Conservation (phyloP, 2,888 invertebrate species). For the Gymnocheta viridis region DNA sequence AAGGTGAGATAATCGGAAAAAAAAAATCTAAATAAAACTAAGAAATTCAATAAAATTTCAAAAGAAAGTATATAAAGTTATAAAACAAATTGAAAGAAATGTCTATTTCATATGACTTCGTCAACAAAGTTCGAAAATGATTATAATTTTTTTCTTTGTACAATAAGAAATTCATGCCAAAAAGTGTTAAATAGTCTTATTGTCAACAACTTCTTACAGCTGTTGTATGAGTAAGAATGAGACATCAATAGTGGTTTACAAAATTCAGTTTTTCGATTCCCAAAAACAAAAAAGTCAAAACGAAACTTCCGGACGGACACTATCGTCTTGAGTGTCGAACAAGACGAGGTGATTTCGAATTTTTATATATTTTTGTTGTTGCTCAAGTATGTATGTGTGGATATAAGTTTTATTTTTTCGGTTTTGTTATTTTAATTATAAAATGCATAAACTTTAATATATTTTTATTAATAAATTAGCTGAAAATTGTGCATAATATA, state of each 20-base stretch:
- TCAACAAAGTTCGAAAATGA: slow-evolving; percentile 61
- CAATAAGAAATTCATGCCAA: slow-evolving; percentile 51
- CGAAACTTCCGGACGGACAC: slow-evolving; percentile 64
- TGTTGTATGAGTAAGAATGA: slow-evolving; percentile 44
- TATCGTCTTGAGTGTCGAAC: slow-evolving; percentile 54
- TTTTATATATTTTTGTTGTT: slow-evolving; percentile 41
- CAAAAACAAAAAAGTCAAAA: slow-evolving; percentile 48
- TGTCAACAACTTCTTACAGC: slow-evolving; percentile 49
- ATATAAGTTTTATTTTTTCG: neutral
- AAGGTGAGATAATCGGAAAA: slow-evolving; percentile 57
- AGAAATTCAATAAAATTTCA: neutral
- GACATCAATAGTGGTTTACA: slow-evolving; percentile 31
- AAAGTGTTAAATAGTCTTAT: slow-evolving; percentile 60
- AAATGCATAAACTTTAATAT: slow-evolving; percentile 23
- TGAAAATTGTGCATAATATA: slow-evolving; percentile 16
- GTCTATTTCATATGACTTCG: slow-evolving; percentile 49
- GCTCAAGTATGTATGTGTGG: slow-evolving; percentile 38
- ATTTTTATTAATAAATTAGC: neutral
- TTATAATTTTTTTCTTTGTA: slow-evolving; percentile 42
- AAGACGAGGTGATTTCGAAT: slow-evolving; percentile 66
- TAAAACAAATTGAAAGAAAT: slow-evolving; percentile 8
- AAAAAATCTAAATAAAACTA: neutral
- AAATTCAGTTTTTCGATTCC: slow-evolving; percentile 60
- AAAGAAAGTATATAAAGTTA: neutral
- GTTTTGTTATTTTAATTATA: slow-evolving; percentile 7